Evolutionary conservation across 2,113 vertebrate species (phyloP), one percentile per base, ranked within the genome.

Genomic region (Eolophus roseicapilla): DNA sequence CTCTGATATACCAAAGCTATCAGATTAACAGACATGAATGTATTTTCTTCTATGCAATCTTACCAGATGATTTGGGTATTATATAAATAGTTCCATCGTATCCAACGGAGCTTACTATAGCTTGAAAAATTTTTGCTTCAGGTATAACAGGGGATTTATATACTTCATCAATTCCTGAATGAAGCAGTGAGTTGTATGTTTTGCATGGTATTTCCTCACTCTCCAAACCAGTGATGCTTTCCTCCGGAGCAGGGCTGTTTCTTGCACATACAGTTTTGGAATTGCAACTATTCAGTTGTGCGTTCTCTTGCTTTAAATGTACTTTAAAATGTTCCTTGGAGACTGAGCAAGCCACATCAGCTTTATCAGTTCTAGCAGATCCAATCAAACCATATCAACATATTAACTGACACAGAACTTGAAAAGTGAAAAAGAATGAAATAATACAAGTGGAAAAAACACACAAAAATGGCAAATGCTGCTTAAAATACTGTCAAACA

Each of bases 1-100:
- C 35, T 52, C 21, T 57, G 11, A 88, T 23, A 53, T 2, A 37
- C 39, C 28, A 57, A 43, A 33, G 24, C 4, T 25, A 39, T 31
- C 7, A 35, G 12, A 68, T 21, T 55, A 14, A 85, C 5, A 35
- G 7, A 83, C 7, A 20, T 33, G 50, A 59, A 76, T 0, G 0
- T 9, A 21, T 73, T 78, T 83, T 46, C 49, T 76, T 74, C 35
- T 9, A 8, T 1, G 8, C 10, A 43, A 62, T 64, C 97, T 98
- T 98, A 98, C 98, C 98, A 93, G 80, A 95, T 59, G 88, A 94
- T 84, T 96, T 97, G 59, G 92, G 98, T 97, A 99, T 97, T 88
- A 97, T 88, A 65, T 99, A 99, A 95, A 99, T 98, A 69, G 98
- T 97, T 67, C 99, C 99, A 68, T 99, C 98, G 6, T 96, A 96